Evolutionary conservation across 2,113 vertebrate species (phyloP), one percentile per base, ranked within the genome.

Genomic region (Thalassoma bifasciatum): DNA sequence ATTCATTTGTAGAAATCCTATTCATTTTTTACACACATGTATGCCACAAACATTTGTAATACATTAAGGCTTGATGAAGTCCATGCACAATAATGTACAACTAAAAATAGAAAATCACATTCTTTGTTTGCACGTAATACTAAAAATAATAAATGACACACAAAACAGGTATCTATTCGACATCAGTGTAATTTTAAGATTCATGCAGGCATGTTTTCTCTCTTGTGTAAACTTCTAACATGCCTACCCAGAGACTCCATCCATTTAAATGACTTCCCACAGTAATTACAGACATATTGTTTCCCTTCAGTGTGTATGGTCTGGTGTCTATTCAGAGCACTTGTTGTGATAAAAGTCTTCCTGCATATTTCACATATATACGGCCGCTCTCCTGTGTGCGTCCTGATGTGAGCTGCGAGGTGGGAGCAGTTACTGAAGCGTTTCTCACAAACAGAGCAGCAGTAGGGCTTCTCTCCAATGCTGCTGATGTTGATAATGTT

Each of bases 271-370:
- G 88, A 90, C 56, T 92, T 91, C 0, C 83, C 88, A 72, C 89
- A 90, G 8, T 70, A 86, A 16, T 57, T 86, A 6, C 91, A 92
- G 8, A 90, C 44, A 34, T 83, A 91, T n/a, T 78, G 90, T 49
- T 92, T 92, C 3, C 90, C 91, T 30, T 92, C 90, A 0, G 86
- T 88, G 84, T 92, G 90, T 34, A 90, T 91, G 0, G 90, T 92
- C 82, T 91, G 86, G 78, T 92, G 91, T 71, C 89, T 81, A 79
- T 92, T 92, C 23, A 91, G 86, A 0, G 89, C 90, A 11, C 90
- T 91, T 0, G 90, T 91, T 0, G 90, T 92, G 78, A 90, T 82
- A 12, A 92, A 91, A 10, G 78, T 85, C 85, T 91, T 92, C 2
- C 84, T 85, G 72, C 91, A 92, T 11, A 90, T 83, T 1, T 91